Percentiles rank a stretch among this genome's conserved stretches.
Evolutionary conservation across 2,888 invertebrate genomes (phyloP).

Genomic region (Monopis laevigella): DNA sequence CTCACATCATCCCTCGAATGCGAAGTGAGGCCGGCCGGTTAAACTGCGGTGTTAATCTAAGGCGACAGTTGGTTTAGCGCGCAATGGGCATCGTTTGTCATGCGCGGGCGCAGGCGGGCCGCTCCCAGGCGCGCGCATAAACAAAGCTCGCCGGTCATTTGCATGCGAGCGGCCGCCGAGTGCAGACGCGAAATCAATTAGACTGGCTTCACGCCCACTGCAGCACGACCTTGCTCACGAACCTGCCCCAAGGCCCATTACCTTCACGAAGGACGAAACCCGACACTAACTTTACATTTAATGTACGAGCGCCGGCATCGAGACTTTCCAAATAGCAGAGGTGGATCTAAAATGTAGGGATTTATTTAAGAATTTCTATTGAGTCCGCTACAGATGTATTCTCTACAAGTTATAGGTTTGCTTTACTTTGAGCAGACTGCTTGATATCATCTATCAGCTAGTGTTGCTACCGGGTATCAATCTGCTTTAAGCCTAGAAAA

Average conservation of each 20-base stretch:
- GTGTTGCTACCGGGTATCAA: too few relatives aligned
- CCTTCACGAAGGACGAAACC: neutral
- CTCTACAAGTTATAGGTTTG: too few relatives aligned
- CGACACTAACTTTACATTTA: too few relatives aligned
- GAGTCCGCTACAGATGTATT: too few relatives aligned
- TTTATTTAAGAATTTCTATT: too few relatives aligned
- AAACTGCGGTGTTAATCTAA: slow-evolving; percentile 15
- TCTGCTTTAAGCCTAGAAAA: too few relatives aligned
- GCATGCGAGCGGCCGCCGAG: slow-evolving; percentile 5
- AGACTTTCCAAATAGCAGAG: too few relatives aligned
- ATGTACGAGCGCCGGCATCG: too few relatives aligned
- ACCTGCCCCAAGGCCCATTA: neutral
- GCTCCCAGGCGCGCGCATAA: slow-evolving; percentile 3
- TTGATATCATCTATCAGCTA: too few relatives aligned
- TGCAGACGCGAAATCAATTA: slow-evolving; percentile 14
- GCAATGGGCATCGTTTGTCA: slow-evolving; percentile 14
- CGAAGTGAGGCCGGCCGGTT: neutral
- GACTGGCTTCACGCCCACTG: slow-evolving; percentile 5
- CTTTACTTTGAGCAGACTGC: too few relatives aligned
- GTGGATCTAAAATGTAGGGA: too few relatives aligned
- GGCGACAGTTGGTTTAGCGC: slow-evolving; percentile 15
- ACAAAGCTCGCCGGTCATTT: slow-evolving; percentile 9
- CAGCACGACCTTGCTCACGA: slow-evolving; percentile 11
- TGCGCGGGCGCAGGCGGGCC: neutral
- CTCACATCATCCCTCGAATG: slow-evolving; percentile 7